Evolutionary conservation across 2,113 vertebrate genomes (phyloP).

Genomic region (Ammodytes dubius): DNA sequence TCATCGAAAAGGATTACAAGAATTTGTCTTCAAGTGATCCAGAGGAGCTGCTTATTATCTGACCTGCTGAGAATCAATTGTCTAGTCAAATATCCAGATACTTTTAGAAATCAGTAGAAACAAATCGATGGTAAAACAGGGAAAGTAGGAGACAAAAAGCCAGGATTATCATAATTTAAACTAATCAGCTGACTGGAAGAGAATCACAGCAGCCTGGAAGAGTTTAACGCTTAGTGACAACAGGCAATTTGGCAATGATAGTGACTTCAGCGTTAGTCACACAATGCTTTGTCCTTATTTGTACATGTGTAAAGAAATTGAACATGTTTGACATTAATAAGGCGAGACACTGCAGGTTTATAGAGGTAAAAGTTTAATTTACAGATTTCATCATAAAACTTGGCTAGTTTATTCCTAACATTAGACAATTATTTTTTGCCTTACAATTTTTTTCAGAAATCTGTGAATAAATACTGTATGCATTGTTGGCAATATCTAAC

Average conservation of each 20-base stretch:
- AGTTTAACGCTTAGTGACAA: slow-evolving; percentile 6
- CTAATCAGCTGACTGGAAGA: slow-evolving; percentile 42
- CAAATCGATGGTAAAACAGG: neutral
- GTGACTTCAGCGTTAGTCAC: neutral
- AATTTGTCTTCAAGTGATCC: slow-evolving; percentile 39
- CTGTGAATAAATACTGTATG: too few relatives aligned
- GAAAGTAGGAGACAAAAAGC: slow-evolving; percentile 17
- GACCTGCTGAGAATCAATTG: slow-evolving; percentile 9
- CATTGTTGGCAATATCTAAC: too few relatives aligned
- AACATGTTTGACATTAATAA: neutral
- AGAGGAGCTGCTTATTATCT: slow-evolving; percentile 1
- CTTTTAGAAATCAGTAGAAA: neutral
- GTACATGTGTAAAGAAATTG: neutral
- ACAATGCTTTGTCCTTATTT: neutral
- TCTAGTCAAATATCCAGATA: neutral
- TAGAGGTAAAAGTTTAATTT: too few relatives aligned
- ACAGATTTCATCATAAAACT: too few relatives aligned
- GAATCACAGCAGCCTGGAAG: slow-evolving; percentile 27
- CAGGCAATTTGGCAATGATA: slow-evolving; percentile 20
- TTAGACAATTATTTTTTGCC: too few relatives aligned
- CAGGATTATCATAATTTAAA: slow-evolving; percentile 55
- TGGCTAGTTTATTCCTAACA: too few relatives aligned
- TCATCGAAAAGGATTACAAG: slow-evolving; percentile 49
- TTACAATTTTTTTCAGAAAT: too few relatives aligned
- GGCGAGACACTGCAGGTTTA: too few relatives aligned